Evolutionary conservation across 2,888 invertebrate genomes (phyloP).

Genomic region (Oscheius onirici): DNA sequence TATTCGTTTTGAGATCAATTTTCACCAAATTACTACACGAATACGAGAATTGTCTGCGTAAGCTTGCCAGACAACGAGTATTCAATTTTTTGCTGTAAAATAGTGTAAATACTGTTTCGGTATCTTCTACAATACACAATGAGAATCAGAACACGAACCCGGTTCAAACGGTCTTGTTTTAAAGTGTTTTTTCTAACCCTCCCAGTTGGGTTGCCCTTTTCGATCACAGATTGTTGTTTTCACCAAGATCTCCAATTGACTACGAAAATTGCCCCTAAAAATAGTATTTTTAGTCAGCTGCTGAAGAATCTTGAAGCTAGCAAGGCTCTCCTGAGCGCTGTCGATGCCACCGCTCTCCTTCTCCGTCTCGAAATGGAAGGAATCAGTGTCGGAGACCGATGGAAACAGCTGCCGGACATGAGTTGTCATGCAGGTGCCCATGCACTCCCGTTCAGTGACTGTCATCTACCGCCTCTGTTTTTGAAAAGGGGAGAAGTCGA

Average conservation of each 20-base stretch:
- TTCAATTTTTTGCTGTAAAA: too few relatives aligned
- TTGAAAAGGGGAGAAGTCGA: conserved; percentile 38
- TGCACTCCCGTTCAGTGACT: conserved; percentile 75
- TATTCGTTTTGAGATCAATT: too few relatives aligned
- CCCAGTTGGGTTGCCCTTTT: not conserved
- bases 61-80: too few relatives aligned
- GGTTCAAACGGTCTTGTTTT: too few relatives aligned
- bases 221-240: too few relatives aligned
- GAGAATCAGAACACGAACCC: too few relatives aligned
- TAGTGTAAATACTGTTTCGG: too few relatives aligned
- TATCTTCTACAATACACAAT: too few relatives aligned
- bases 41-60: too few relatives aligned
- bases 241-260: too few relatives aligned
- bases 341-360: conserved; percentile 74
- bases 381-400: conserved; percentile 64
- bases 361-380: conserved; percentile 74
- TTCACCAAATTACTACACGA: too few relatives aligned
- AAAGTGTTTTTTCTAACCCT: not conserved
- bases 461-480: conserved; percentile 52
- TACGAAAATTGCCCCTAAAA: too few relatives aligned
- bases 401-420: conserved; percentile 44
- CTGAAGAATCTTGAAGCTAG: conserved; percentile 34
- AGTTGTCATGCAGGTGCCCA: conserved; percentile 74
- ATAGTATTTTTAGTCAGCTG: conserved; percentile 51
- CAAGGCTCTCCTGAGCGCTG: conserved; percentile 73